Evolutionary conservation across 2,888 invertebrate genomes (phyloP).

Genomic region (Trilocha varians): DNA sequence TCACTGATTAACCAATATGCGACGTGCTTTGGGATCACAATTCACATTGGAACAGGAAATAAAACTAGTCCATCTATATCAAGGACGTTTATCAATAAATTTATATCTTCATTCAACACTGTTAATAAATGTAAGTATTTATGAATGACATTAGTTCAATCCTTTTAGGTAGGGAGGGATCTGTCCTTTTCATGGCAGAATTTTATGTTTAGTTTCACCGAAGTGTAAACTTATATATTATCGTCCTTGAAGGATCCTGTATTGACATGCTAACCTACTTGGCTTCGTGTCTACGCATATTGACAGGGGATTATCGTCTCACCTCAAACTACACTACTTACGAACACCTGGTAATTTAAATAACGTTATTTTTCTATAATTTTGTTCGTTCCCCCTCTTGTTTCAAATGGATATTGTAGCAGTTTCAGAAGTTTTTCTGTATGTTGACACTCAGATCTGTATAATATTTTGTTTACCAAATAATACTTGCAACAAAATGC

Average conservation of each 20-base stretch:
- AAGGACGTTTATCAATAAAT: slow-evolving; percentile 59
- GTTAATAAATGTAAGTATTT: slow-evolving; percentile 2
- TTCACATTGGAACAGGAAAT: slow-evolving; percentile 59
- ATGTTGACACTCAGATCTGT: too few species aligned
- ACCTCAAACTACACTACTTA: slow-evolving; percentile 35
- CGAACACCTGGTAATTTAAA: slow-evolving; percentile 39
- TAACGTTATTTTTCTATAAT: not conserved
- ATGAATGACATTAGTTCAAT: too few species aligned
- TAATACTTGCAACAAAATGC: too few species aligned
- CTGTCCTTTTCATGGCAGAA: slow-evolving; percentile 10
- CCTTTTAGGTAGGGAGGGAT: not conserved
- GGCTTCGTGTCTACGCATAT: slow-evolving; percentile 53
- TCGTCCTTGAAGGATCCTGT: slow-evolving; percentile 47
- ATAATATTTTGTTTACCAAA: too few species aligned
- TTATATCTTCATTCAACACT: slow-evolving; percentile 30
- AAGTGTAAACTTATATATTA: slow-evolving; percentile 27
- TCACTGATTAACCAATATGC: too few species aligned
- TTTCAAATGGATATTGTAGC: too few species aligned
- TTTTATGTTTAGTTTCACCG: slow-evolving; percentile 3
- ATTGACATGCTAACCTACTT: slow-evolving; percentile 60
- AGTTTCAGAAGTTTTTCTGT: too few species aligned
- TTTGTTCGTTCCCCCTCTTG: not conserved
- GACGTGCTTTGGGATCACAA: slow-evolving; percentile 65
- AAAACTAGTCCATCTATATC: slow-evolving; percentile 59
- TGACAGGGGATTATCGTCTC: slow-evolving; percentile 41